Evolutionary conservation across 2,888 invertebrate genomes (phyloP), one percentile per base, ranked within the genome.

Genomic region (Nyleta sp.): DNA sequence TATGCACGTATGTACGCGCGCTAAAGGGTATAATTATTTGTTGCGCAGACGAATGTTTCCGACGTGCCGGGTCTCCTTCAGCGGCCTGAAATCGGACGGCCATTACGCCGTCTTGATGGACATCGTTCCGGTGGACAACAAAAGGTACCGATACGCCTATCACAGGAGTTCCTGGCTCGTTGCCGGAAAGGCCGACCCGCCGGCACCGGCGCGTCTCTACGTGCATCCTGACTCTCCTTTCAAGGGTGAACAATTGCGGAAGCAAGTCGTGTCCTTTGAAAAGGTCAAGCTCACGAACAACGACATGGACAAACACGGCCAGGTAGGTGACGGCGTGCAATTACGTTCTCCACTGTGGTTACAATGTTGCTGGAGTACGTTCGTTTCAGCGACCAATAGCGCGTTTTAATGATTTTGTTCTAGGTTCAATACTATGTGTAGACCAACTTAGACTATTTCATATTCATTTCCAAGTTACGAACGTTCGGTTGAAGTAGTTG

Each of bases 201-300:
- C 95, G 82, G 93, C 94, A 1, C 95, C 95, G 11, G 93, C 93
- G 79, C 91, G 95, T 68, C 93, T 95, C 81, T 95, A 96, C 91
- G 93, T 94, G 62, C 96, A 96, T 90, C 96, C 96, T 1, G 96
- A 96, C 89, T 95, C 95, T 0, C 95, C 96, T 13, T 95, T 95
- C 90, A 94, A 94, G 57, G 95, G 95, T 0, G 95, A 95, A 83
- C 95, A 95, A 87, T 93, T 96, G 62, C 92, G 93, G 84, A 95
- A 95, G 86, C 95, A 95, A 89, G 94, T 95, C 80, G 94, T 96
- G 73, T 95, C 95, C 38, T 96, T 96, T 91, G 96, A 96, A 90
- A 96, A 96, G 91, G 94, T 96, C 85, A 96, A 96, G 88, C 92
- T 96, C 74, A 96, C 96, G 84, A 96, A 96, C 91, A 96, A 96